phyloP scores from a whole-genome alignment of 2,113 vertebrate genomes.

The Spheniscus mendiculus region DNA sequence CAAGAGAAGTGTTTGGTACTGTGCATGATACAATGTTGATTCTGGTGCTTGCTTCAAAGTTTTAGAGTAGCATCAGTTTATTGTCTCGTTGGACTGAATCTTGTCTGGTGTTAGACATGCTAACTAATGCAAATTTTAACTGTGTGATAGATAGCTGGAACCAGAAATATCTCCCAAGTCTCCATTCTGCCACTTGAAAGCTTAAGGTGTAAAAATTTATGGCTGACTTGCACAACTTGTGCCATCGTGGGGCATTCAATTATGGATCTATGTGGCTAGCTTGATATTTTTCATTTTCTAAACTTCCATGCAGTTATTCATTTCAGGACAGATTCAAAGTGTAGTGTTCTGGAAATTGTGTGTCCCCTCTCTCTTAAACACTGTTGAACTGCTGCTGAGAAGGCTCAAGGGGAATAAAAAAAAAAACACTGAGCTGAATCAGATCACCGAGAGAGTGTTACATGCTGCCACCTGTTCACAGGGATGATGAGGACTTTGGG shows the following conservation, averaged over 20 bases:
- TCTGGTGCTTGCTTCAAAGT: conserved; percentile 3
- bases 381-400: not conserved
- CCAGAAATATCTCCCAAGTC: conserved; percentile 17
- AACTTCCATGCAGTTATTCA: conserved; percentile 54
- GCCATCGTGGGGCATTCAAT: conserved; percentile 3
- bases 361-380: conserved; percentile 7
- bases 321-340: conserved; percentile 48
- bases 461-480: not conserved
- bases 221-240: not conserved
- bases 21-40: not conserved
- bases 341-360: conserved; percentile 48
- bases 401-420: not conserved
- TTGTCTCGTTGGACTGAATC: conserved; percentile 25
- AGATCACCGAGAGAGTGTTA: not conserved
- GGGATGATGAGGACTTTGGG: not conserved
- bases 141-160: conserved; percentile 48
- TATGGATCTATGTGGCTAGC: conserved; percentile 33
- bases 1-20: not conserved
- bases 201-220: conserved; percentile 53
- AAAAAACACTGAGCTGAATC: not conserved
- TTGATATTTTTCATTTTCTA: conserved; percentile 62
- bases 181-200: conserved; percentile 40
- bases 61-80: conserved; percentile 52
- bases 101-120: conserved; percentile 5
- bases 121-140: conserved; percentile 55